Evolutionary conservation across 1,140 invertebrate species (phyloP), one percentile per base, ranked within the genome.

Genomic region (Drosophila pruinosa): DNA sequence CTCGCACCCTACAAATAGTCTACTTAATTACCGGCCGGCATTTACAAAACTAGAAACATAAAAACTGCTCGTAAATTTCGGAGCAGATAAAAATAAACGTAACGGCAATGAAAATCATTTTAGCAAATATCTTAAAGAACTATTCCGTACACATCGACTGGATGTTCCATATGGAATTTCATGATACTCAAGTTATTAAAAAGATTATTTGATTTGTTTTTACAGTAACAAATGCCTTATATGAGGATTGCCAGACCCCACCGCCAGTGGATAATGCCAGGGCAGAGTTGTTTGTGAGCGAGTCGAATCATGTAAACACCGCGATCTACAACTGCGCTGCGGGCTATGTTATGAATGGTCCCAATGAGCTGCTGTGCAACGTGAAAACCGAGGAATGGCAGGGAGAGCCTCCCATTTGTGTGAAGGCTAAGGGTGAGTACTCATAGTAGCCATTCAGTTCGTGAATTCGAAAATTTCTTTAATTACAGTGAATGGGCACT

Each of bases 11-110:
- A 48, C 54, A 24, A 72, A 80, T 62, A 74, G 81, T 43, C 71
- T 69, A 88, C 63, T 80, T 72, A 86, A 81, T 75, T 70, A 62
- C 82, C 82, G 82, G 82, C 82, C 82, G 82, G 82, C 82, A 43
- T 83, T 78, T 41, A 61, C 62, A 68, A 75, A 62, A 78, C 36
- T 48, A 58, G 31, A 70, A 65, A 38, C 45, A 78, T 75, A 68
- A 78, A 83, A 64, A 62, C 39, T 50, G 72, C 41, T 72, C 79
- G 53, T 82, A 82, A 88, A 86, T 81, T 67, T 72, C 6, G 0
- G 56, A 43, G 57, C 31, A 76, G 39, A 76, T 50, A 56, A 81
- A 85, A 69, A 75, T 53, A 75, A 75, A 75, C 52, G 48, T 45
- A 12, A 45, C 39, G 63, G 43, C 54, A 65, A 67, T 74, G 67